Conservation (phyloP, 2,797 vertebrate species). For the Rachycentron canadum region DNA sequence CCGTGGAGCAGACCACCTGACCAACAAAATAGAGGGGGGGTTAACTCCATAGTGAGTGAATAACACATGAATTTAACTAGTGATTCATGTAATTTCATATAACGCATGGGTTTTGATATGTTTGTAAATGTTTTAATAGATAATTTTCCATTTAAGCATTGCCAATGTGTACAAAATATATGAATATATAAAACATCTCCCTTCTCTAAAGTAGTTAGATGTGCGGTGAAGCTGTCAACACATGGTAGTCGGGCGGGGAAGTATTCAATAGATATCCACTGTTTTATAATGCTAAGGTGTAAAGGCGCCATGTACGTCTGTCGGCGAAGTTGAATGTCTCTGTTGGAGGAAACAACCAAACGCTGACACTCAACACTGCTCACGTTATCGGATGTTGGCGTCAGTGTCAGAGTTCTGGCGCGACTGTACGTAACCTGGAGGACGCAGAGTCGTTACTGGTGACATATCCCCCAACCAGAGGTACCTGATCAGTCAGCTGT, state of each 20-base stretch:
- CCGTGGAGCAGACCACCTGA: conserved; percentile 55
- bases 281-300: background rate
- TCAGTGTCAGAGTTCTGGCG: conserved; percentile 55
- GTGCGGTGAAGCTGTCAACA: conserved; percentile 19
- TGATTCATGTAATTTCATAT: fast-evolving
- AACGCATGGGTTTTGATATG: fast-evolving
- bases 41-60: fast-evolving
- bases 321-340: background rate
- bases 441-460: conserved; percentile 2
- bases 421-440: conserved; percentile 18
- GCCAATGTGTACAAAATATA: fast-evolving
- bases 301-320: fast-evolving
- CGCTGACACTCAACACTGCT: background rate
- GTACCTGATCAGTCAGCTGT: conserved; percentile 38
- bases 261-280: fast-evolving
- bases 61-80: fast-evolving
- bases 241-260: background rate
- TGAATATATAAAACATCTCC: fast-evolving
- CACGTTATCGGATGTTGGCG: background rate
- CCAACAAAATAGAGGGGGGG: fast-evolving
- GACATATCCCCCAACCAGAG: conserved; percentile 45
- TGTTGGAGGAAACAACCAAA: background rate
- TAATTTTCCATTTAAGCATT: fast-evolving
- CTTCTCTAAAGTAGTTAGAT: background rate
- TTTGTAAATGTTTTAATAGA: fast-evolving